phyloP scores from a whole-genome alignment of 2,888 invertebrate genomes.

The Cynaeus angustus region DNA sequence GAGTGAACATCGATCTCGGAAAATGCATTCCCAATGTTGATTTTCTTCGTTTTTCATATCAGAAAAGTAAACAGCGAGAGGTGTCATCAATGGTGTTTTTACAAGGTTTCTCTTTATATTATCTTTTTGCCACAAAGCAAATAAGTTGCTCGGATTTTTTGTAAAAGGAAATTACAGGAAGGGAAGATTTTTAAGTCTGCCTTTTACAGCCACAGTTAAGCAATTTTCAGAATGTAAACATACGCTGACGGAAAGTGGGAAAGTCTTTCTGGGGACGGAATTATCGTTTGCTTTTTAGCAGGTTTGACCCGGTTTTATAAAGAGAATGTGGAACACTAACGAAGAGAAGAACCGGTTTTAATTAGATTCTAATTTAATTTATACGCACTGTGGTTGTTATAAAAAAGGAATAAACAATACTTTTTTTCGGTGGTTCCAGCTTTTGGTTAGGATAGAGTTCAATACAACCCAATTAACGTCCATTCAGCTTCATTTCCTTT shows the following conservation, averaged over 20 bases:
- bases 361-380: too few species aligned
- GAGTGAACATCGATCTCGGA: constrained; percentile 20
- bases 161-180: not conserved
- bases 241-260: not conserved
- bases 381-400: too few species aligned
- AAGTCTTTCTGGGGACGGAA: too few species aligned
- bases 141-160: constrained; percentile 17
- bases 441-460: too few species aligned
- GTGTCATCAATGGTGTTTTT: constrained; percentile 25
- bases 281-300: too few species aligned
- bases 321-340: too few species aligned
- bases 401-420: too few species aligned
- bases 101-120: constrained; percentile 17
- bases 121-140: constrained; percentile 8
- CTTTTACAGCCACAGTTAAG: not conserved
- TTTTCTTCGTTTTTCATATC: constrained; percentile 26
- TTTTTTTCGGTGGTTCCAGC: too few species aligned
- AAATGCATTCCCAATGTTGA: constrained; percentile 30
- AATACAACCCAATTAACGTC: too few species aligned
- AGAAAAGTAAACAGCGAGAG: constrained; percentile 19
- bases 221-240: constrained; percentile 6
- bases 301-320: too few species aligned
- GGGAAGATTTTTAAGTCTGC: not conserved
- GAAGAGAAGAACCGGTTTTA: too few species aligned
- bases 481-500: not conserved